phyloP scores from a whole-genome alignment of 2,113 vertebrate species.

The Chloropsis hardwickii region DNA sequence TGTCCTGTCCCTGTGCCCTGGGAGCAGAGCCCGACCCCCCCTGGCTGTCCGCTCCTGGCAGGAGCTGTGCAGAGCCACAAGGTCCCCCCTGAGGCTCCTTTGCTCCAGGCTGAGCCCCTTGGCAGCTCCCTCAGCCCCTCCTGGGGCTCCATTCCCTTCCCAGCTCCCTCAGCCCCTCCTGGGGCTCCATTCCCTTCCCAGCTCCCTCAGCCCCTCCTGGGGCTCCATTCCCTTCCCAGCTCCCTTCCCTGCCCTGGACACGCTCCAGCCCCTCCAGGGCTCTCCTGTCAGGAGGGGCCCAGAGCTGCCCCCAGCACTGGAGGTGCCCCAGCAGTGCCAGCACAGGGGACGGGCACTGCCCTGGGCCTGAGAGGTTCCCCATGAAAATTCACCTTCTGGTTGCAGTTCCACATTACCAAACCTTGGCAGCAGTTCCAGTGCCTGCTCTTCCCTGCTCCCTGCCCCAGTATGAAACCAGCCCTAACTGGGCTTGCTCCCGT shows the following conservation, averaged over 20 bases:
- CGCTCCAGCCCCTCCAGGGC: neutral
- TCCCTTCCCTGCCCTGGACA: neutral
- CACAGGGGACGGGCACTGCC: neutral
- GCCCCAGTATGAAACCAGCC: neutral
- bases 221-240: too few relatives aligned
- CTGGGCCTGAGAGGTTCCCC: neutral
- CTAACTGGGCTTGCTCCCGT: neutral
- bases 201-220: too few relatives aligned
- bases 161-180: neutral
- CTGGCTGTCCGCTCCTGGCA: neutral
- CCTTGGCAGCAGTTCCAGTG: neutral
- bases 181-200: neutral
- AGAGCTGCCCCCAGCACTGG: neutral
- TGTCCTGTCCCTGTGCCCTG: neutral
- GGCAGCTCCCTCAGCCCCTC: neutral
- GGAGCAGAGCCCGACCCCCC: neutral
- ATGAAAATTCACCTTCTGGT: neutral
- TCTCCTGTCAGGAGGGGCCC: neutral
- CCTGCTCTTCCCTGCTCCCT: neutral
- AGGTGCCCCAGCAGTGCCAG: neutral
- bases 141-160: neutral
- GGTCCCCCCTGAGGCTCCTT: neutral
- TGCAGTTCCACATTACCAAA: neutral
- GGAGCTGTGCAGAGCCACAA: neutral
- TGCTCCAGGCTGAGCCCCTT: neutral